These are phyloP conservation scores for Murina feae DNA, from an alignment of 2,113 vertebrate species.

Conservation along the genomic window DNA sequence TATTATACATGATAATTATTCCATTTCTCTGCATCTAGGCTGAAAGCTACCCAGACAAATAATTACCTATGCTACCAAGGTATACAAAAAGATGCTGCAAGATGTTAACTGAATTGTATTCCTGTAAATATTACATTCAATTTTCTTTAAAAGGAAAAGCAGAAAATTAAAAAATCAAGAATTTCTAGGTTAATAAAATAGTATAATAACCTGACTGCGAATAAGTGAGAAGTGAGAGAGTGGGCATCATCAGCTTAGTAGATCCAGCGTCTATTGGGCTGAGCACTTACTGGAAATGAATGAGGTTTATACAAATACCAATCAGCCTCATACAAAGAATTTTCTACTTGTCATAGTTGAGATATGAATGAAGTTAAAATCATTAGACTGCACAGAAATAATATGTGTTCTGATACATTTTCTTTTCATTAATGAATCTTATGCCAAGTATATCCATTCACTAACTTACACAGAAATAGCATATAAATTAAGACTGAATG, in stretches of 20 bases:
- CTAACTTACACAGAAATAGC: conserved; percentile 60
- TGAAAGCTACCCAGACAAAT: conserved; percentile 39
- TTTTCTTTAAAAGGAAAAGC: conserved; percentile 64
- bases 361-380: conserved; percentile 36
- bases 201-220: conserved; percentile 49
- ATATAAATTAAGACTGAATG: conserved; percentile 77
- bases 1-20: conserved; percentile 21
- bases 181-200: conserved; percentile 53
- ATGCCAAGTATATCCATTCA: conserved; percentile 56
- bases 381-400: conserved; percentile 15
- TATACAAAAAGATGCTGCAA: conserved; percentile 52
- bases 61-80: conserved; percentile 40
- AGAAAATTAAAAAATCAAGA: conserved; percentile 59
- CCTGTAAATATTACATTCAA: conserved; percentile 60
- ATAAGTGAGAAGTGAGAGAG: conserved; percentile 13
- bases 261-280: neutral
- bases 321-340: conserved; percentile 21
- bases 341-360: conserved; percentile 59
- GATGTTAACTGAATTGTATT: conserved; percentile 61
- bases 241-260: neutral
- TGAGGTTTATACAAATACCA: conserved; percentile 44
- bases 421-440: conserved; percentile 70
- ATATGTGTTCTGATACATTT: conserved; percentile 44
- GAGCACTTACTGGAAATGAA: conserved; percentile 50
- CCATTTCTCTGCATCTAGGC: conserved; percentile 9